Percentiles rank a stretch among this genome's conserved stretches.
Evolutionary conservation across 2,113 vertebrate genomes (phyloP).

Genomic region (Proteles cristata): DNA sequence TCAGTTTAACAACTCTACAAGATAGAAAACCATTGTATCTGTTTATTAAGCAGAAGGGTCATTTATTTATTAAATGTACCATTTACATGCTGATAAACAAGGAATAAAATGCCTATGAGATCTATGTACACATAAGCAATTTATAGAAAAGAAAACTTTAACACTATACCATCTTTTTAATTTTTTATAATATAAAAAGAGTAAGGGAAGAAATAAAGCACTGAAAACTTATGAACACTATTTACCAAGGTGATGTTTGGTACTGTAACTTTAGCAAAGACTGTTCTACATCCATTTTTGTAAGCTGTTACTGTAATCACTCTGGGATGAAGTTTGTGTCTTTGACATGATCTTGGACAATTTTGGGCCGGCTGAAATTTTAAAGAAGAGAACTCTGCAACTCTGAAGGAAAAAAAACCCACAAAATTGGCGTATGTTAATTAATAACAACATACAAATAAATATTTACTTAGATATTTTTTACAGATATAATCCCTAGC

Average conservation of each 20-base stretch:
- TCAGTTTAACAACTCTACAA: not conserved
- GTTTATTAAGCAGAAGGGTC: not conserved
- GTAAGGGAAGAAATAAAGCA: conserved; percentile 38
- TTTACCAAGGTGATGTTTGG: conserved; percentile 79
- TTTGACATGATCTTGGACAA: conserved; percentile 58
- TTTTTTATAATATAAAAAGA: conserved; percentile 51
- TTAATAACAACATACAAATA: conserved; percentile 20
- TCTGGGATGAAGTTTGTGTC: conserved; percentile 81
- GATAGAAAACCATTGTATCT: not conserved
- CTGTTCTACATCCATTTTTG: conserved; percentile 80
- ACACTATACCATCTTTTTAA: not conserved
- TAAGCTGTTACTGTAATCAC: conserved; percentile 81
- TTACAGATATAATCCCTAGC: not conserved
- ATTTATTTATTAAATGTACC: not conserved
- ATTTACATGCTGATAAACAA: not conserved
- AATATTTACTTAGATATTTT: not conserved
- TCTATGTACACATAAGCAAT: not conserved
- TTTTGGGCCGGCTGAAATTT: conserved; percentile 63
- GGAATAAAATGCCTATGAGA: conserved; percentile 1
- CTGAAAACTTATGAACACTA: conserved; percentile 23
- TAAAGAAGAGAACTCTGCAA: conserved; percentile 66
- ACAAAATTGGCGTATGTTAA: not conserved
- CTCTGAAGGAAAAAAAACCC: conserved; percentile 32
- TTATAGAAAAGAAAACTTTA: conserved; percentile 40
- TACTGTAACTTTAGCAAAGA: conserved; percentile 76